These are phyloP conservation scores for Brotula barbata DNA, from an alignment of 2,797 vertebrate species.

Conservation along the genomic window DNA sequence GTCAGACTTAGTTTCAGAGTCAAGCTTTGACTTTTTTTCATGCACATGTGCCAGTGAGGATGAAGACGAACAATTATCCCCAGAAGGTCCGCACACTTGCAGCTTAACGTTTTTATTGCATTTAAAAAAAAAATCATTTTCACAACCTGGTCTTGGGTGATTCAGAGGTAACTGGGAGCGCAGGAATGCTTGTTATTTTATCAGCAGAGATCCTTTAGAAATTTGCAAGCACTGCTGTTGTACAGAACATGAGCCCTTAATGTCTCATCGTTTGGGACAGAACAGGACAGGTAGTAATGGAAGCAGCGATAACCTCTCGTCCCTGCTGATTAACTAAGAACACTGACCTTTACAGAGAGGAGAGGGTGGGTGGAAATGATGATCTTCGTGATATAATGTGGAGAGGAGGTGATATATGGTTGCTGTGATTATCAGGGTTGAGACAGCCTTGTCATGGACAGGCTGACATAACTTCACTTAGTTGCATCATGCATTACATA, in stretches of 20 bases:
- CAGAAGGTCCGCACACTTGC: slow-evolving; percentile 24
- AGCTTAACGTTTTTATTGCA: slow-evolving; percentile 11
- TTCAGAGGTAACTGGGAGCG: slow-evolving; percentile 14
- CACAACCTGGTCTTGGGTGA: slow-evolving; percentile 7
- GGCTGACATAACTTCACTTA: too few species aligned
- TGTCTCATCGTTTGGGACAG: slow-evolving; percentile 38
- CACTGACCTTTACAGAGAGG: slow-evolving; percentile 59
- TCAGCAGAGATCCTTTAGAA: slow-evolving; percentile 30
- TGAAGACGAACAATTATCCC: slow-evolving; percentile 24
- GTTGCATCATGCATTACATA: too few species aligned
- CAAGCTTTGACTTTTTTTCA: slow-evolving; percentile 18
- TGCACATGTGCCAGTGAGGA: slow-evolving; percentile 18
- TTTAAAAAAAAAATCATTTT: slow-evolving; percentile 21
- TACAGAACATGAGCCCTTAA: slow-evolving; percentile 25
- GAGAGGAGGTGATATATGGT: neutral
- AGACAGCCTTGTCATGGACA: neutral
- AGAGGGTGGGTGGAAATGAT: slow-evolving; percentile 36
- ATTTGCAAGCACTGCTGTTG: slow-evolving; percentile 14
- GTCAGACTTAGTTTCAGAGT: slow-evolving; percentile 1
- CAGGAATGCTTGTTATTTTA: slow-evolving; percentile 33
- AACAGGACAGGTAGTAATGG: slow-evolving; percentile 41
- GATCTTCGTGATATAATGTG: slow-evolving; percentile 31
- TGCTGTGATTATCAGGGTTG: slow-evolving; percentile 38
- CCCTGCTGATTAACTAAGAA: slow-evolving; percentile 61
- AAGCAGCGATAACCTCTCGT: slow-evolving; percentile 47